Evolutionary conservation across 2,113 vertebrate genomes (phyloP).

Genomic region (Anolis sagrei): DNA sequence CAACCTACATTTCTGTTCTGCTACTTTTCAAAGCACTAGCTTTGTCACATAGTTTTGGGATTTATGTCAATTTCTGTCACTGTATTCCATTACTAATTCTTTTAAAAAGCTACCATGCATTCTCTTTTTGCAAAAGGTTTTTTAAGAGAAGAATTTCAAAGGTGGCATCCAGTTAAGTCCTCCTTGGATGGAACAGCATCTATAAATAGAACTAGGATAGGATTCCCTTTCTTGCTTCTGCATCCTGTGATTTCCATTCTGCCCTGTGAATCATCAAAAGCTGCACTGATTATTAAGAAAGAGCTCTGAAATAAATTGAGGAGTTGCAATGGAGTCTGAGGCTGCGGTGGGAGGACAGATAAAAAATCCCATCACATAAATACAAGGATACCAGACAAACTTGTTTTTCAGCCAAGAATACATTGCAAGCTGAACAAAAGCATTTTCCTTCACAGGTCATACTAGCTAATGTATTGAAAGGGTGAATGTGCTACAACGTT

Average conservation of each 20-base stretch:
- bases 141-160: slow-evolving; percentile 38
- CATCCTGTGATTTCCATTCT: neutral
- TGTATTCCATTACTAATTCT: slow-evolving; percentile 47
- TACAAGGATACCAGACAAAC: neutral
- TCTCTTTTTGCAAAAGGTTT: slow-evolving; percentile 19
- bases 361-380: neutral
- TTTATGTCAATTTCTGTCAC: slow-evolving; percentile 23
- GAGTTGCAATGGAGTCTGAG: neutral
- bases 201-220: neutral
- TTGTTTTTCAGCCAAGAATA: neutral
- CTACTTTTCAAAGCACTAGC: slow-evolving; percentile 18
- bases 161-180: slow-evolving; percentile 26
- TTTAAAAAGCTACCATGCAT: neutral
- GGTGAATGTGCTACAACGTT: neutral
- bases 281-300: neutral
- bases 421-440: slow-evolving; percentile 1
- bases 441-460: neutral
- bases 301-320: neutral
- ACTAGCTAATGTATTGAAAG: neutral
- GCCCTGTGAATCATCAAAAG: neutral
- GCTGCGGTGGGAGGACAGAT: neutral
- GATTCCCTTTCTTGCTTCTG: neutral
- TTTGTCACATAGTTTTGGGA: slow-evolving; percentile 36
- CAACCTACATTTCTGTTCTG: slow-evolving; percentile 3
- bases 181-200: neutral